Conservation (phyloP, 2,113 vertebrate species). For the Rhombomys opimus region DNA sequence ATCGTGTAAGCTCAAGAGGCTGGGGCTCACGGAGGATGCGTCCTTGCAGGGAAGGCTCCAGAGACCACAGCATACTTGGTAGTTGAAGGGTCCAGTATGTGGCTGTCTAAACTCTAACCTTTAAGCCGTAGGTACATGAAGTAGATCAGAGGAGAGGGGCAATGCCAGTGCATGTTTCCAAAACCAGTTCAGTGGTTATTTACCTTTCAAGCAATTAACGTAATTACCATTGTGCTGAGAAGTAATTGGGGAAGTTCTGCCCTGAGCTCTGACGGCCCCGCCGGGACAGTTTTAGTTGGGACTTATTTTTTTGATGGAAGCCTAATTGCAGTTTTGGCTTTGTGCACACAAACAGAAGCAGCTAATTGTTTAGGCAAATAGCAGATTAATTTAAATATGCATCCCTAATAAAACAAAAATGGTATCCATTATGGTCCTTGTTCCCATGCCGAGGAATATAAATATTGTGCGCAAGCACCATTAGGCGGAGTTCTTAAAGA, state of each 20-base stretch:
- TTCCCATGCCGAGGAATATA: conserved; percentile 89
- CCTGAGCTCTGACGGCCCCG: conserved; percentile 86
- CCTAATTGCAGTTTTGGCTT: conserved; percentile 92
- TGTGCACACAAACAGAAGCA: conserved; percentile 88
- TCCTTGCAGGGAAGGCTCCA: background rate
- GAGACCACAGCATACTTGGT: background rate
- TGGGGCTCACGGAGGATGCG: background rate
- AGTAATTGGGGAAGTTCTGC: conserved; percentile 90
- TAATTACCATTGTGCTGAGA: conserved; percentile 90
- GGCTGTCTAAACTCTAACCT: conserved; percentile 69
- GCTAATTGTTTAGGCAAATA: conserved; percentile 93
- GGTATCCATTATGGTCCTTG: conserved; percentile 89
- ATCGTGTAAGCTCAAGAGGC: background rate
- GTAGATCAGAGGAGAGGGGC: conserved; percentile 61
- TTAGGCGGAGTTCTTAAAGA: conserved; percentile 90
- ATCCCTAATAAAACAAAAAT: conserved; percentile 92
- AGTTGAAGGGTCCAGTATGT: background rate
- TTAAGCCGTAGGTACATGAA: background rate
- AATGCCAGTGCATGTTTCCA: conserved; percentile 64
- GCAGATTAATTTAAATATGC: conserved; percentile 94
- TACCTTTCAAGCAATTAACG: conserved; percentile 91
- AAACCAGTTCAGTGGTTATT: conserved; percentile 89
- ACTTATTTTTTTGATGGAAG: conserved; percentile 91
- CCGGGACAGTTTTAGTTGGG: conserved; percentile 89
- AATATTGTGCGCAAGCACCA: conserved; percentile 90